Base-by-base conservation (phyloP, 1,140 invertebrate genomes). In the Drosophila miranda region DNA sequence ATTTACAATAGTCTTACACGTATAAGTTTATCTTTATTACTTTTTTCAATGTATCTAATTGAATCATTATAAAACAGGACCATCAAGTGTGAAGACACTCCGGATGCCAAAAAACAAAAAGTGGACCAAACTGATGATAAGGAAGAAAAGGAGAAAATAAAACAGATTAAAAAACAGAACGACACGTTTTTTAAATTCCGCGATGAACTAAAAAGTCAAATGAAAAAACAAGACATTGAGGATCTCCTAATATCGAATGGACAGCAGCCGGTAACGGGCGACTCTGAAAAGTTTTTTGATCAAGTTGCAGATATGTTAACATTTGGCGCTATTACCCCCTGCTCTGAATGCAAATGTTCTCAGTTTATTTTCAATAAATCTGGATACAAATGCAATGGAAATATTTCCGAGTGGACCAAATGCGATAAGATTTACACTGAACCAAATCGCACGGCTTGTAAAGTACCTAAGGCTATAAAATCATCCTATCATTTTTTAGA, bases 371-470 rank as follows among this genome's bases (percentile, higher is more conserved):
- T 94, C 66, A 93, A 94, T 57, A 95, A 95, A 76, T 94, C 94
- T 19, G 95, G 95, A 1, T 98, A 98, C 84, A 91, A 93, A 64
- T 98, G 97, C 87, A 90, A 89, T 56, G 98, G 98, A 44, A 92
- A 95, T 90, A 76, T 98, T 34, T 95, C 95, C 21, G 98, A 98
- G 90, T 99, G 97, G 96, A 95, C 96, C 0, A 97, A 96, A 91
- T 99, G 98, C 91, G 92, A 93, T 44, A 94, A 95, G 74, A 84
- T 94, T 7, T 94, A 94, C 0, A 93, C 94, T 75, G 93, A 95
- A 19, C 98, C 98, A 6, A 93, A 95, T 77, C 92, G 97, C 55
- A 93, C 89, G n/a, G 90, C 93, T 46, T 97, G 98, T 77, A 93
- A 93, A 80, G 91, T 99, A 30, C 96, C 97, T 2, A 90, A 91